phyloP scores from a whole-genome alignment of 2,888 invertebrate genomes.

The Margaritifera margaritifera region DNA sequence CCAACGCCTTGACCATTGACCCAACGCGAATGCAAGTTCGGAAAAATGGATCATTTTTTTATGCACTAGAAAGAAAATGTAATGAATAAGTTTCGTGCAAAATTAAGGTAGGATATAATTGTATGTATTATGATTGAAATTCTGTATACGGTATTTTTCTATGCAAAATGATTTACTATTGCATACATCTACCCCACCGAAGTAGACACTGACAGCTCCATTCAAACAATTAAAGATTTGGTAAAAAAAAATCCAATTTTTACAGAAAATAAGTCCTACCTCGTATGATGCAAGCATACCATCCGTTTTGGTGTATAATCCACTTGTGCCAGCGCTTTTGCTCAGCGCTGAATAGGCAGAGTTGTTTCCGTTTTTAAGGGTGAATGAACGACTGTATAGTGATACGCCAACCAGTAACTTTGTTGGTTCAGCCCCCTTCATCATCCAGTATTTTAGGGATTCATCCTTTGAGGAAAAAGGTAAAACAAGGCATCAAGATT shows the following conservation, averaged over 20 bases:
- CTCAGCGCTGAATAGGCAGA: conserved; percentile 40
- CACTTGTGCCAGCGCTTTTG: conserved; percentile 37
- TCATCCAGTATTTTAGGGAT: conserved; percentile 39
- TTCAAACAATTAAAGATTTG: too few relatives aligned
- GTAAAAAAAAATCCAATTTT: background rate
- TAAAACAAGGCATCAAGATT: background rate
- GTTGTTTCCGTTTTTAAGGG: conserved; percentile 74
- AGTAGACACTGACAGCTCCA: too few relatives aligned
- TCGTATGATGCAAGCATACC: conserved; percentile 60
- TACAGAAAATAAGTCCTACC: conserved; percentile 28
- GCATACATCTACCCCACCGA: too few relatives aligned
- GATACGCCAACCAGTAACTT: conserved; percentile 95
- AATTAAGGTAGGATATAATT: too few relatives aligned
- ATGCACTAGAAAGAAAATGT: too few relatives aligned
- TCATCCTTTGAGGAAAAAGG: conserved; percentile 36
- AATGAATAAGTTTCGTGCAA: too few relatives aligned
- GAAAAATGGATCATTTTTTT: too few relatives aligned
- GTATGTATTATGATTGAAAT: too few relatives aligned
- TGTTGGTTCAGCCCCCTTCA: conserved; percentile 91
- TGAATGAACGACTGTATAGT: conserved; percentile 94
- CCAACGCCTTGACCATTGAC: too few relatives aligned
- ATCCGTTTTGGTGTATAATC: conserved; percentile 43
- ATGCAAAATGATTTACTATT: too few relatives aligned
- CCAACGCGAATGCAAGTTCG: too few relatives aligned
- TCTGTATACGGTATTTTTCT: too few relatives aligned